A percentile compares a stretch with the other conserved stretches of the same genome.
These are phyloP conservation scores for Micoletzkya japonica DNA, from an alignment of 2,888 invertebrate genomes.

Conservation along the genomic window DNA sequence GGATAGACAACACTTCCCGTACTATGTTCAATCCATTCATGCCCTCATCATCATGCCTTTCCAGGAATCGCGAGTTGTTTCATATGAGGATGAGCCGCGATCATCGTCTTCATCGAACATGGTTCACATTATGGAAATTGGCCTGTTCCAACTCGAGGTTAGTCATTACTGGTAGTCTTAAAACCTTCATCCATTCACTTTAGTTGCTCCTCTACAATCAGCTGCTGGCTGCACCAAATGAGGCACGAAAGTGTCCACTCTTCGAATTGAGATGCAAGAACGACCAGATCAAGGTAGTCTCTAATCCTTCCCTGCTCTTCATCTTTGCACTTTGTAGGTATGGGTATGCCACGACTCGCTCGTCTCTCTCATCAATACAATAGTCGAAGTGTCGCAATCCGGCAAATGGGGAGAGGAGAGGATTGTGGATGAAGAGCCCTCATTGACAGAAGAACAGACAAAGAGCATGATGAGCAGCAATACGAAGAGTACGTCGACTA, in stretches of 20 bases:
- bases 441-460: neutral
- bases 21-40: neutral
- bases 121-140: conserved; percentile 43
- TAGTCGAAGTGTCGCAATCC: conserved; percentile 46
- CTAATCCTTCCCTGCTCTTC: neutral
- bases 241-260: conserved; percentile 35
- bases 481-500: conserved; percentile 22
- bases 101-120: conserved; percentile 18
- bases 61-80: conserved; percentile 5
- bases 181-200: neutral
- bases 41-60: neutral
- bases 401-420: conserved; percentile 36
- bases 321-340: conserved; percentile 26
- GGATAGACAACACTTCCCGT: too few species aligned
- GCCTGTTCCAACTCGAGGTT: conserved; percentile 44
- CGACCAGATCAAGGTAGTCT: conserved; percentile 33
- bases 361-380: conserved; percentile 45
- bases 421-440: neutral
- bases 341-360: conserved; percentile 62
- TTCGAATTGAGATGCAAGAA: conserved; percentile 42
- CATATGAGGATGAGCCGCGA: conserved; percentile 22
- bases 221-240: conserved; percentile 1
- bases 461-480: neutral
- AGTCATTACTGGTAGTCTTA: neutral
- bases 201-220: conserved; percentile 31